Percentiles rank a stretch among this genome's conserved stretches.
Conservation (phyloP, 2,113 vertebrate genomes). For the Scartelaos histophorus region DNA sequence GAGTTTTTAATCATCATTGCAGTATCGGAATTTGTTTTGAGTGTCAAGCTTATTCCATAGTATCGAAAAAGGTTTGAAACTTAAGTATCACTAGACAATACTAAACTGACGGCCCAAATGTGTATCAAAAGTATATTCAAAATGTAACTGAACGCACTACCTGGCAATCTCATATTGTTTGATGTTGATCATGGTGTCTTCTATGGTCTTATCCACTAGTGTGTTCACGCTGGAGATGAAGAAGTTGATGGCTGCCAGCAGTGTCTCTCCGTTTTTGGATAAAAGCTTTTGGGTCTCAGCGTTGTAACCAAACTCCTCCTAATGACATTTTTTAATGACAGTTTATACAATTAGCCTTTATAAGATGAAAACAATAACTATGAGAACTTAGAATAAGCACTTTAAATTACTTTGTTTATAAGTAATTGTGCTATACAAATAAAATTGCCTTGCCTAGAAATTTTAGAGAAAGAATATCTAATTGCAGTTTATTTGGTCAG, state of each 20-base stretch:
- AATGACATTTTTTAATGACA: conserved; percentile 24
- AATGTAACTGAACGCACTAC: conserved; percentile 59
- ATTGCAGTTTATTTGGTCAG: too few species aligned
- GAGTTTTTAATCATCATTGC: too few species aligned
- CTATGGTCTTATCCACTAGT: conserved; percentile 97
- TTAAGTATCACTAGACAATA: too few species aligned
- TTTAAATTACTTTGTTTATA: too few species aligned
- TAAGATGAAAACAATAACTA: neutral
- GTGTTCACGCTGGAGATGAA: conserved; percentile 96
- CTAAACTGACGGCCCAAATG: neutral
- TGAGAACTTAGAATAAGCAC: too few species aligned
- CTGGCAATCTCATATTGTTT: conserved; percentile 96
- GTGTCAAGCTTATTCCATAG: too few species aligned
- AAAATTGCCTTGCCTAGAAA: too few species aligned
- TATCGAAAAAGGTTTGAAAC: too few species aligned
- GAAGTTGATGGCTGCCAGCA: conserved; percentile 94
- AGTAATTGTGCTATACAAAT: too few species aligned
- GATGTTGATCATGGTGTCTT: conserved; percentile 95
- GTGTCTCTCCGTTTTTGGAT: conserved; percentile 96
- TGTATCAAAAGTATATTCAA: neutral
- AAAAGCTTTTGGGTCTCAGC: conserved; percentile 97
- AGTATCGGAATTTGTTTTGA: too few species aligned
- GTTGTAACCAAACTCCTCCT: conserved; percentile 99
- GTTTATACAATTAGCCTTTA: neutral
- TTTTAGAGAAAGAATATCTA: too few species aligned